Evolutionary conservation across 2,797 vertebrate species (phyloP), one percentile per base, ranked within the genome.

Genomic region (Coregonus ussuriensis): DNA sequence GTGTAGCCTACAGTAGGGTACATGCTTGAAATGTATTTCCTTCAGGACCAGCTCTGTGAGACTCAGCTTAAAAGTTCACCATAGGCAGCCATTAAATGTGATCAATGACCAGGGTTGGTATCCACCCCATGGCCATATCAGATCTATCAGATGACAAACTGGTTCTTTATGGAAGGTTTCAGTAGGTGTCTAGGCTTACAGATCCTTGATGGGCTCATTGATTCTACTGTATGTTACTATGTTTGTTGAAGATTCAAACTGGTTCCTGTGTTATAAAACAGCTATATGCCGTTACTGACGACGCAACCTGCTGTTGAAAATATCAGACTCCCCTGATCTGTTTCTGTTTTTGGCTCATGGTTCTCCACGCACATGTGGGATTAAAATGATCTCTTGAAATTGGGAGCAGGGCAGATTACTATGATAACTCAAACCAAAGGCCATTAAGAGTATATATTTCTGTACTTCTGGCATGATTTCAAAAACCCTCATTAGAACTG

Each of bases 61-160:
- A 79, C 84, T 82, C 25, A 25, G 25, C 71, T 85, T 85, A 84
- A 65, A 75, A 76, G 82, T 76, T 88, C 77, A 83, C 11, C 35
- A 59, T 21, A 62, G 75, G 80, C 72, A 56, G 74, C 76, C 78
- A 86, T 84, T 85, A 88, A 79, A 62, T 31, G 7, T 59, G 33
- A 74, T 74, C 72, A 35, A 74, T 62, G 33, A 5, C 31, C 15
- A 73, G 54, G 53, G 15, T 35, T 56, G 29, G 31, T 59, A 11
- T 73, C 52, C 9, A 3, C 29, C 31, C 72, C 72, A 62, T 18
- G 29, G 71, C 72, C 54, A 62, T 1, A 41, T 37, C 72, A 74
- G 59, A 59, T 25, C 72, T 21, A 62, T 59, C 79, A 72, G 78
- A 78, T 80, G 80, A 41, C 77, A 63, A 75, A 62, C 68, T n/a